Conservation (phyloP, 2,113 vertebrate species). For the Petrocephalus zakoni region DNA sequence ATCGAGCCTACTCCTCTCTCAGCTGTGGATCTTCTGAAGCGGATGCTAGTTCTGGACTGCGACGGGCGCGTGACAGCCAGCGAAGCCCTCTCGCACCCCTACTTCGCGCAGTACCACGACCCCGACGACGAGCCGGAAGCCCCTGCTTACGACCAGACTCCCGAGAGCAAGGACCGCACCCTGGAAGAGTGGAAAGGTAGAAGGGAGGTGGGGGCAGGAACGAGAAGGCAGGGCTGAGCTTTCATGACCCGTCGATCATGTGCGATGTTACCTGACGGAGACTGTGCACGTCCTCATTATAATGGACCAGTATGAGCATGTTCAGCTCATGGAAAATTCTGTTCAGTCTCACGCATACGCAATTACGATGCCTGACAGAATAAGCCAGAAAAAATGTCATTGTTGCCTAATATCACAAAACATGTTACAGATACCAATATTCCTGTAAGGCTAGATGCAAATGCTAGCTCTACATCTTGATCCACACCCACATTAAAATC, state of each 20-base stretch:
- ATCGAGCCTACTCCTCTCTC: not conserved
- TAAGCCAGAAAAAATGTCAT: not conserved
- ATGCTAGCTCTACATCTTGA: not conserved
- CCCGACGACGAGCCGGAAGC: conserved; percentile 91
- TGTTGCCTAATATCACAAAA: not conserved
- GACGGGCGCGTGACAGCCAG: conserved; percentile 85
- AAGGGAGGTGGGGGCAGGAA: not conserved
- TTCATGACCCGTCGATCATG: not conserved
- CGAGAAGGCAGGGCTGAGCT: not conserved
- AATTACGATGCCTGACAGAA: not conserved
- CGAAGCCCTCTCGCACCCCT: conserved; percentile 82
- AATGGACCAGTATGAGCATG: not conserved
- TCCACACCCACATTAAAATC: not conserved
- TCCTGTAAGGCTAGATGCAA: not conserved
- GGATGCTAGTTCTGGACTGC: conserved; percentile 93
- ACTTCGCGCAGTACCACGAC: conserved; percentile 95
- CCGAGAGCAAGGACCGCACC: conserved; percentile 84
- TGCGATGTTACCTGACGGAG: not conserved
- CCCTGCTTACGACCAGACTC: conserved; percentile 78
- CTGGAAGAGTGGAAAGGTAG: conserved; percentile 95
- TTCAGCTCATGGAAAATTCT: not conserved
- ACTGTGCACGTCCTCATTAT: not conserved
- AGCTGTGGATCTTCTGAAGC: conserved; percentile 92
- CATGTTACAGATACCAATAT: not conserved
- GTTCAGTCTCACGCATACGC: not conserved